These are phyloP conservation scores for Poeciliopsis paucimaculata DNA, from an alignment of 2,797 vertebrate genomes.

Conservation along the genomic window DNA sequence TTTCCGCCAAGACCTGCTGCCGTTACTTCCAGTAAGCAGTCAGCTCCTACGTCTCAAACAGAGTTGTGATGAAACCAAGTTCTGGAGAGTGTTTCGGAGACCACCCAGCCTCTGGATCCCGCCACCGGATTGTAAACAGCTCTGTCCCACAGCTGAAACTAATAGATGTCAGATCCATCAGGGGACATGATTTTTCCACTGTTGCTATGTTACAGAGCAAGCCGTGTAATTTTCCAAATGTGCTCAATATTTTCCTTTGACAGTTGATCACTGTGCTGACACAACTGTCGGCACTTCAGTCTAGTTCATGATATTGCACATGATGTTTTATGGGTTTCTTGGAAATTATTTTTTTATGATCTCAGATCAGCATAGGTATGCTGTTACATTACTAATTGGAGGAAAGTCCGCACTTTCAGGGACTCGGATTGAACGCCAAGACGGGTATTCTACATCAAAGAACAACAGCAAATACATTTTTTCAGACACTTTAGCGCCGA, in stretches of 20 bases:
- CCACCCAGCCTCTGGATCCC: conserved; percentile 76
- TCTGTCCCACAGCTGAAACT: conserved; percentile 73
- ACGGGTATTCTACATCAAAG: background rate
- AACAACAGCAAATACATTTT: background rate
- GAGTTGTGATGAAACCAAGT: conserved; percentile 67
- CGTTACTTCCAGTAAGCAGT: conserved; percentile 72
- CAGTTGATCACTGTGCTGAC: conserved; percentile 34
- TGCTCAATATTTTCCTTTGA: conserved; percentile 37
- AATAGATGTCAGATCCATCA: conserved; percentile 73
- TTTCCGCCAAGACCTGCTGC: conserved; percentile 53
- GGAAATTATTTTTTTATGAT: conserved; percentile 21
- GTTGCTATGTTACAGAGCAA: conserved; percentile 31
- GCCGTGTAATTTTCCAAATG: conserved; percentile 46
- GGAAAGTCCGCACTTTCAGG: conserved; percentile 3
- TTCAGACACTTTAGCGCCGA: background rate
- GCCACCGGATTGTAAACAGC: conserved; percentile 74
- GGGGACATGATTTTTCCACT: conserved; percentile 39
- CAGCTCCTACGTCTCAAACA: conserved; percentile 52
- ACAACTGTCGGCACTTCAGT: conserved; percentile 24
- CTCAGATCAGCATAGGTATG: conserved; percentile 3
- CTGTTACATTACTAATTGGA: background rate
- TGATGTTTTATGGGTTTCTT: conserved; percentile 33
- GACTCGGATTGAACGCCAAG: conserved; percentile 1
- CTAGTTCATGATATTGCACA: conserved; percentile 16
- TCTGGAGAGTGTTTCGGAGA: conserved; percentile 59